Conservation (phyloP, 2,113 vertebrate species). For the Brienomyrus longianalis region DNA sequence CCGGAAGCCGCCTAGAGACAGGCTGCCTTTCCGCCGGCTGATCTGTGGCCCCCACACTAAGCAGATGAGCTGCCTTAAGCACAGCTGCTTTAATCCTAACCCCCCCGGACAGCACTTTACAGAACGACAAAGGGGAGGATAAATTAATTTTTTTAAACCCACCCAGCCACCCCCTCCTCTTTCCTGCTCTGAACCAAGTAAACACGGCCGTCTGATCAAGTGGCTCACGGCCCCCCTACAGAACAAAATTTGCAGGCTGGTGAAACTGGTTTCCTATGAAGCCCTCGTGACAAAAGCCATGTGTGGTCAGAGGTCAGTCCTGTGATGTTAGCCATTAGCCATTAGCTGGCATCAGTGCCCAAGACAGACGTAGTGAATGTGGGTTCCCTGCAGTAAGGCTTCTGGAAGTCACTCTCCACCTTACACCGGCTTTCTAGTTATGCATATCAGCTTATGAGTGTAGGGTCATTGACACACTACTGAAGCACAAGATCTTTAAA, state of each 20-base stretch:
- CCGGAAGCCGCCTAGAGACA: slow-evolving; percentile 51
- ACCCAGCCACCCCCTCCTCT: background rate
- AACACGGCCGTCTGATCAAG: slow-evolving; percentile 60
- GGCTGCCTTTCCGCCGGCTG: slow-evolving; percentile 96
- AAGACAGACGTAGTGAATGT: background rate
- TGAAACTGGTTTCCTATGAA: slow-evolving; percentile 43
- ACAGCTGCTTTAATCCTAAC: slow-evolving; percentile 94
- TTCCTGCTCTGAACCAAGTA: slow-evolving; percentile 57
- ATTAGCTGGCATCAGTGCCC: background rate
- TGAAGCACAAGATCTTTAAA: slow-evolving; percentile 26
- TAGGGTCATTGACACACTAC: background rate
- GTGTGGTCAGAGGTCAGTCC: slow-evolving; percentile 43
- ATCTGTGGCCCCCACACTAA: slow-evolving; percentile 76
- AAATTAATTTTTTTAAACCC: slow-evolving; percentile 83
- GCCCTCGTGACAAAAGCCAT: slow-evolving; percentile 47
- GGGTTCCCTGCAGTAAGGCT: background rate
- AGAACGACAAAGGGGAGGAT: slow-evolving; percentile 68
- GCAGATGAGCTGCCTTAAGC: slow-evolving; percentile 83
- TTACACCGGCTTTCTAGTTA: background rate
- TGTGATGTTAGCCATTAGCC: slow-evolving; percentile 31
- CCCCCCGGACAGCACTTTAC: slow-evolving; percentile 79
- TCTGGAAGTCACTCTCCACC: background rate
- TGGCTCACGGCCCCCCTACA: slow-evolving; percentile 41
- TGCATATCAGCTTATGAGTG: background rate
- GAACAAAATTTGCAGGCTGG: slow-evolving; percentile 29